Percentiles rank a stretch among this genome's conserved stretches.
phyloP scores from a whole-genome alignment of 2,888 invertebrate genomes.

The Pterostichus madidus region DNA sequence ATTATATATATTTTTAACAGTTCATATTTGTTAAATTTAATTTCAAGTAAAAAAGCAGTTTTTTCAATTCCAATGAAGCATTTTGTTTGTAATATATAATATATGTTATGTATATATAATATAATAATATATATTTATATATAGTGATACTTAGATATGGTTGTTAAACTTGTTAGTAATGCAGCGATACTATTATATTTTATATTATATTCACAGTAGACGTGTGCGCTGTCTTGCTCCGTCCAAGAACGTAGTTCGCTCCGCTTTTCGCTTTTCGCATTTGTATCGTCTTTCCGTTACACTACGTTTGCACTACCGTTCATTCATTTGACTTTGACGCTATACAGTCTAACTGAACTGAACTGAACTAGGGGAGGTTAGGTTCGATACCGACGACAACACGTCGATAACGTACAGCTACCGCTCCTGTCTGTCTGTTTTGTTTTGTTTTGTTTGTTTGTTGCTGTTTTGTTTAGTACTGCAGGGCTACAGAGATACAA shows the following conservation, averaged over 20 bases:
- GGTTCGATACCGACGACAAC: not conserved
- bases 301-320: constrained; percentile 9
- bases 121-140: constrained; percentile 68
- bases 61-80: constrained; percentile 78
- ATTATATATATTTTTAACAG: constrained; percentile 69
- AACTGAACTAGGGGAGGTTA: constrained; percentile 35
- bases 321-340: constrained; percentile 20
- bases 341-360: constrained; percentile 33
- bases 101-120: constrained; percentile 65
- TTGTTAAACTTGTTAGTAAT: constrained; percentile 66
- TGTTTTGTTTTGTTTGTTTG: not conserved
- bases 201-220: constrained; percentile 62
- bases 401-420: constrained; percentile 45
- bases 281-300: constrained; percentile 6
- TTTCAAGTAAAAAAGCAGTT: constrained; percentile 77
- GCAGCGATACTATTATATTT: constrained; percentile 61
- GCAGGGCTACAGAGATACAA: constrained; percentile 50
- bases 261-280: not conserved
- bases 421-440: constrained; percentile 1
- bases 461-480: not conserved
- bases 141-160: constrained; percentile 67
- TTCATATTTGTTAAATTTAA: constrained; percentile 71
- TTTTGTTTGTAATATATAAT: constrained; percentile 69
- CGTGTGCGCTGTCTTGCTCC: constrained; percentile 60
- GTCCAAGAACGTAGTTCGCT: constrained; percentile 14